Evolutionary conservation across 2,888 invertebrate genomes (phyloP).

Genomic region (Exephanes ischioxanthus): DNA sequence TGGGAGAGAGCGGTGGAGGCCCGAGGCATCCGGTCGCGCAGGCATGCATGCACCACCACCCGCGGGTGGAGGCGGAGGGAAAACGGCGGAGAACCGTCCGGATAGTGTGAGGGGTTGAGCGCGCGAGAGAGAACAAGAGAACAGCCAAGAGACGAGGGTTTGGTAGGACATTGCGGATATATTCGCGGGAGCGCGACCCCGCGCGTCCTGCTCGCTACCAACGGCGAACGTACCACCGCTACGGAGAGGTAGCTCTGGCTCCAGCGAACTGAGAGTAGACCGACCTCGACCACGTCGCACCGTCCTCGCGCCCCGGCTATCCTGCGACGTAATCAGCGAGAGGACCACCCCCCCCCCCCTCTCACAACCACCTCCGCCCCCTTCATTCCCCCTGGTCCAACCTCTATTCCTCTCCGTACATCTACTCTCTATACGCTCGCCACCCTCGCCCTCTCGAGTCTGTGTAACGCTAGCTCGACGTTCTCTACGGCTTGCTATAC

Average conservation of each 20-base stretch:
- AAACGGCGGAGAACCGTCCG: conserved; percentile 25
- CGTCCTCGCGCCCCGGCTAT: conserved; percentile 80
- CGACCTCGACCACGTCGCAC: conserved; percentile 82
- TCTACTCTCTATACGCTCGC: conserved; percentile 58
- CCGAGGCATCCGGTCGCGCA: conserved; percentile 67
- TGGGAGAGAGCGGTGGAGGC: conserved; percentile 57
- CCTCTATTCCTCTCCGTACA: conserved; percentile 66
- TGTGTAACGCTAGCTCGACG: conserved; percentile 67
- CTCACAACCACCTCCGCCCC: conserved; percentile 66
- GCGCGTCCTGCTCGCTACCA: conserved; percentile 74
- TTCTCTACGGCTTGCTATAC: conserved; percentile 49
- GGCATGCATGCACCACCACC: conserved; percentile 67
- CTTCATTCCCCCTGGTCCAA: conserved; percentile 47
- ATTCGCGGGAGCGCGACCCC: conserved; percentile 81
- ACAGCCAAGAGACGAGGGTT: conserved; percentile 74
- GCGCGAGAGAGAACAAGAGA: conserved; percentile 67
- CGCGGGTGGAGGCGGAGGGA: conserved; percentile 72
- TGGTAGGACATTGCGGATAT: conserved; percentile 84
- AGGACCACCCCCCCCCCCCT: conserved; percentile 77
- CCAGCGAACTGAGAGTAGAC: conserved; percentile 63
- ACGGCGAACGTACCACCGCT: conserved; percentile 60
- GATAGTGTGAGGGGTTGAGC: conserved; percentile 57
- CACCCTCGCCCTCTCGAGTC: conserved; percentile 57
- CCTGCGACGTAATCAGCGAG: conserved; percentile 85
- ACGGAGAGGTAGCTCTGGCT: conserved; percentile 40